Conservation (phyloP, 2,113 vertebrate species). For the Acrocephalus arundinaceus region DNA sequence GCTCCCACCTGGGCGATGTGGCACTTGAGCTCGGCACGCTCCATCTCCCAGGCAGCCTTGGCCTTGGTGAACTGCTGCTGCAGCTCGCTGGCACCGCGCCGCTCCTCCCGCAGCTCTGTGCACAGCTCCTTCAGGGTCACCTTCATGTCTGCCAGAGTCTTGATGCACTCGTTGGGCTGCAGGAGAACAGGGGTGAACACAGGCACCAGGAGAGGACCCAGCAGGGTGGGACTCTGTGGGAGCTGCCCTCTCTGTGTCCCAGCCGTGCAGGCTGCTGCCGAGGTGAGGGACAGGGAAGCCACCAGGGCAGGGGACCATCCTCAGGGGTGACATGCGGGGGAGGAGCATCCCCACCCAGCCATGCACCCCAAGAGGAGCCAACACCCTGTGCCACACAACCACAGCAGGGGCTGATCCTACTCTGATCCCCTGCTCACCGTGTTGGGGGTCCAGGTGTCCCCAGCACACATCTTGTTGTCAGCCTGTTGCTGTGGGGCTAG, state of each 20-base stretch:
- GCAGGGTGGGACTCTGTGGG: accelerated
- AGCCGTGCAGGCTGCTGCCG: neutral
- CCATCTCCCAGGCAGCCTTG: constrained; percentile 95
- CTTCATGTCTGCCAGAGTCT: constrained; percentile 90
- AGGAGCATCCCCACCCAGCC: neutral
- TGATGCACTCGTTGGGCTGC: constrained; percentile 87
- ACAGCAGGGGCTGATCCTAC: neutral
- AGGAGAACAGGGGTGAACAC: neutral
- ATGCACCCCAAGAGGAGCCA: accelerated
- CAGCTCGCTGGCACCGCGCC: constrained; percentile 87
- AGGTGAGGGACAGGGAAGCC: neutral
- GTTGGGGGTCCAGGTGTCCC: constrained; percentile 82
- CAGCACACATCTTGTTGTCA: constrained; percentile 79
- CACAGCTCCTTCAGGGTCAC: constrained; percentile 91
- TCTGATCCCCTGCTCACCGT: constrained; percentile 59
- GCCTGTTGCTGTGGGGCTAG: constrained; percentile 81
- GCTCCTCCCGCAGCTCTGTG: constrained; percentile 87
- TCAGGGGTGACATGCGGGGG: neutral
- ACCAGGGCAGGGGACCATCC: neutral
- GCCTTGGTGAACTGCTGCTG: constrained; percentile 96
- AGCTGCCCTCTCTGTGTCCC: neutral
- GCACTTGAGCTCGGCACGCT: constrained; percentile 89
- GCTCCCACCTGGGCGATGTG: constrained; percentile 84
- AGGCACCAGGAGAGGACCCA: neutral
- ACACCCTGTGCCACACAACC: neutral